Base-by-base conservation (phyloP, 1,140 invertebrate genomes). In the Aplysia californica region DNA sequence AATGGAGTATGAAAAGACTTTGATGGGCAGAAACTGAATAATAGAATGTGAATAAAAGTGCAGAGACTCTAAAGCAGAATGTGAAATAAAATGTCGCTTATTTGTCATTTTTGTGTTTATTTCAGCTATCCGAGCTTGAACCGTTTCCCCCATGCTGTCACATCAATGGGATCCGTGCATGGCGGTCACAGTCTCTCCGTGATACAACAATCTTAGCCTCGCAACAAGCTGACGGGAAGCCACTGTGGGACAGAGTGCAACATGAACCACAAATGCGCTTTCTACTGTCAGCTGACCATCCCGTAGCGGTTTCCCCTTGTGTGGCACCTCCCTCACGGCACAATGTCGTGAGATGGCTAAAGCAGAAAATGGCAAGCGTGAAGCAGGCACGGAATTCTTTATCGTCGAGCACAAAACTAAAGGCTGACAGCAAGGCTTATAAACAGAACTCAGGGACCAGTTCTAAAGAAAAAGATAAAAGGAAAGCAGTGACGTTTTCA, bases 281-380 rank as follows among this genome's bases (percentile, higher is more conserved):
- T 75, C 73, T 79, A 15, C 55, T 87, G 55, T 74, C 80, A 26
- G 85, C 82, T 23, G 84, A 86, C 70, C 73, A 68, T 56, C 69
- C 78, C 33, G 59, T 84, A 10, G 80, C 85, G 50, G 83, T 87
- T 18, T 81, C 83, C 33, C 87, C 87, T 33, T 87, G 85, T 79
- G 77, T 56, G 55, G 77, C 76, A 33, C 82, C 87, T 21, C 87
- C 87, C 26, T 31, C 58, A 10, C 10, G 20, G 18, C 58, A 68
- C 26, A 65, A n/a, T 56, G 85, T 87, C 26, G 41, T 69, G 29
- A 65, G 72, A 44, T 87, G 85, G 85, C 38, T 81, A 41, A 64
- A 80, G 35, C 72, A 72, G n/a, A 77, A 76, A 61, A 0, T 77
- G 41, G 29, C 3, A 5, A 20, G 0, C 10, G 6, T 77, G 18